Base-by-base conservation (phyloP, 2,888 invertebrate species). In the Argyra leucocephala region DNA sequence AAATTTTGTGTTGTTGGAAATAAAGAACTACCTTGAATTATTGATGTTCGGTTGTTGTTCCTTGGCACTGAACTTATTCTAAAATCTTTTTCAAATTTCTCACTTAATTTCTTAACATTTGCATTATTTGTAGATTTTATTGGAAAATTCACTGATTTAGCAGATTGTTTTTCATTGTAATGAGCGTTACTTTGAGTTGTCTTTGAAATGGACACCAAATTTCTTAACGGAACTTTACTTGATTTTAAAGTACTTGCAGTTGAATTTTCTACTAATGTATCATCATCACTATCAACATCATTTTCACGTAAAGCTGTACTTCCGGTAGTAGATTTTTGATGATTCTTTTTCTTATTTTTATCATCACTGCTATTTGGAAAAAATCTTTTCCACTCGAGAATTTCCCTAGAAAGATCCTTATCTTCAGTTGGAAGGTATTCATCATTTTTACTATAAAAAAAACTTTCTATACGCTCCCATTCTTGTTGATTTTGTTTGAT, bases 401-500 rank as follows among this genome's bases (percentile, higher is more conserved):
- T 76, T 70, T 80, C 80, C 24, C 74, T 72, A 1, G 73, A 73
- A 12, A 79, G 67, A 31, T 79, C 78, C 1, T 73, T 70, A 37
- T 74, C 73, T 0, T 73, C 73, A 0, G 69, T 67, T 21, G 72
- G 67, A 22, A 79, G 62, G n/a, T 63, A 37, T 23, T 69, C 66
- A 0, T 69, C 59, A 37, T 78, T 73, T 65, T 77, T 73, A 0
- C 77, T 77, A 37, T 73, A 71, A 57, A 80, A 70, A 73, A 78
- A 75, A 10, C 76, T 71, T 61, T 80, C 79, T 5, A 80, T 74
- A 18, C 73, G 74, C 64, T 79, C 78, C 80, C 80, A 80, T 68
- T 76, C 78, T 22, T 74, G 67, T 69, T 77, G 75, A 66, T 80
- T 80, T 67, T 79, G 76, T 64, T 78, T 78, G 18, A 80, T 77